Percentiles rank a stretch among this genome's conserved stretches.
These are phyloP conservation scores for Sparidentex hasta DNA, from an alignment of 2,797 vertebrate genomes.

Conservation along the genomic window DNA sequence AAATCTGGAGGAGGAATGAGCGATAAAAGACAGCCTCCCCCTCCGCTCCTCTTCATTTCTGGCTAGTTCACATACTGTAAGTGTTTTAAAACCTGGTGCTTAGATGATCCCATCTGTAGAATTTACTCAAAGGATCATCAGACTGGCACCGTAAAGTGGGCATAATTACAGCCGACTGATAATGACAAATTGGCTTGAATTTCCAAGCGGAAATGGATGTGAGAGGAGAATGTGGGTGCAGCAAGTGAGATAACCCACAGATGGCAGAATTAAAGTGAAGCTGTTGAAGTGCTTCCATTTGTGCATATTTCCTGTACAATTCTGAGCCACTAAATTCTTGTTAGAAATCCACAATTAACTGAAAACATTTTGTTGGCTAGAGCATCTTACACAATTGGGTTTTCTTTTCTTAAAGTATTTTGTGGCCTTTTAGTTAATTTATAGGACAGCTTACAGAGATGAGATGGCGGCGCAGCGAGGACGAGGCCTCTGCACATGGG, in stretches of 20 bases:
- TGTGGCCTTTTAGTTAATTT: too few species aligned
- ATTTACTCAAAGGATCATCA: slow-evolving; percentile 69
- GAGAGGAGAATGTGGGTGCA: slow-evolving; percentile 43
- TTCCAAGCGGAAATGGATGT: slow-evolving; percentile 55
- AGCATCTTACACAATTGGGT: not conserved
- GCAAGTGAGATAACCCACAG: slow-evolving; percentile 62
- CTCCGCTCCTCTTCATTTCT: slow-evolving; percentile 35
- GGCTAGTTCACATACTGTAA: slow-evolving; percentile 56
- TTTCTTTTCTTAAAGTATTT: not conserved
- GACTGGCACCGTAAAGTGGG: slow-evolving; percentile 58
- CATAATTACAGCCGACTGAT: slow-evolving; percentile 70
- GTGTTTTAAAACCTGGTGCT: slow-evolving; percentile 63
- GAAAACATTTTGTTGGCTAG: slow-evolving; percentile 1
- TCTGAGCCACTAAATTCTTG: slow-evolving; percentile 33
- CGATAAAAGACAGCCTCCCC: slow-evolving; percentile 12
- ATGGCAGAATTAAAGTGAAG: slow-evolving; percentile 62
- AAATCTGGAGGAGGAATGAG: slow-evolving; percentile 30
- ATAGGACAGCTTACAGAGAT: too few species aligned
- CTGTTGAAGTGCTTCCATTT: slow-evolving; percentile 50
- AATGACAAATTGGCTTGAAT: slow-evolving; percentile 72
- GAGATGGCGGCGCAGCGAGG: too few species aligned
- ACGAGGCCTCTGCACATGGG: too few species aligned
- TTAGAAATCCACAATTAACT: slow-evolving; percentile 20
- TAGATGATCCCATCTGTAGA: slow-evolving; percentile 71
- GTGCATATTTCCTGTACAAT: slow-evolving; percentile 45